phyloP scores from a whole-genome alignment of 35 echinoderm and acorn worm species.

The Heliocidaris erythrogramma region DNA sequence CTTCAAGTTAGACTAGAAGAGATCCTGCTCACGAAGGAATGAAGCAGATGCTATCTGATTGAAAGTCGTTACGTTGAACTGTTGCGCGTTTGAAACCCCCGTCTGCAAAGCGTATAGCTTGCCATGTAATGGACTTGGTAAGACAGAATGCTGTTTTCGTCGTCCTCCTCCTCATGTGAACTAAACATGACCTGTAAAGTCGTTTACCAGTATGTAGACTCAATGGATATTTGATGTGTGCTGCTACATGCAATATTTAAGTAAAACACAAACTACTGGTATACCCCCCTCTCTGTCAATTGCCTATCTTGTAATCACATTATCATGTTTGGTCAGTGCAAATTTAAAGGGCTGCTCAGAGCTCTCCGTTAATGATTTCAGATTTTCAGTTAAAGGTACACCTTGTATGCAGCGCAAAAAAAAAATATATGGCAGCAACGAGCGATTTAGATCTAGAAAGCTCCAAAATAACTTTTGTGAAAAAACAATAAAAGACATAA shows the following conservation, averaged over 20 bases:
- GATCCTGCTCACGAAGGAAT: slow-evolving; percentile 62
- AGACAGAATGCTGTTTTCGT: neutral
- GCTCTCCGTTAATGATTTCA: too few species aligned
- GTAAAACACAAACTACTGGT: neutral
- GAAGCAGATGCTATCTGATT: neutral
- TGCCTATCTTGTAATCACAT: too few species aligned
- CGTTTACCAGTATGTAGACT: neutral
- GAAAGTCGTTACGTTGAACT: neutral
- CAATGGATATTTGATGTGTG: neutral
- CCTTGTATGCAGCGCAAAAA: too few species aligned
- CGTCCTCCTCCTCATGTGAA: neutral
- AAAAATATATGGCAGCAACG: too few species aligned
- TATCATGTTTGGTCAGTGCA: too few species aligned
- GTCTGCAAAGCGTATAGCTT: neutral
- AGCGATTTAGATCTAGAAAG: too few species aligned
- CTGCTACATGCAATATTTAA: neutral
- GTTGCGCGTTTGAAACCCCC: neutral
- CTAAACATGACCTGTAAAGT: neutral
- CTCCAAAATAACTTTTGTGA: too few species aligned
- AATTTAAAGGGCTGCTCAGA: too few species aligned
- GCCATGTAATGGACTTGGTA: neutral
- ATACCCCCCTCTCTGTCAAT: too few species aligned
- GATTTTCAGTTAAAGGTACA: too few species aligned
- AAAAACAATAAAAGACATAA: too few species aligned
- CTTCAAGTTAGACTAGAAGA: slow-evolving; percentile 59